phyloP scores from a whole-genome alignment of 2,797 vertebrate species.

The Hydrocynus forskahlii region DNA sequence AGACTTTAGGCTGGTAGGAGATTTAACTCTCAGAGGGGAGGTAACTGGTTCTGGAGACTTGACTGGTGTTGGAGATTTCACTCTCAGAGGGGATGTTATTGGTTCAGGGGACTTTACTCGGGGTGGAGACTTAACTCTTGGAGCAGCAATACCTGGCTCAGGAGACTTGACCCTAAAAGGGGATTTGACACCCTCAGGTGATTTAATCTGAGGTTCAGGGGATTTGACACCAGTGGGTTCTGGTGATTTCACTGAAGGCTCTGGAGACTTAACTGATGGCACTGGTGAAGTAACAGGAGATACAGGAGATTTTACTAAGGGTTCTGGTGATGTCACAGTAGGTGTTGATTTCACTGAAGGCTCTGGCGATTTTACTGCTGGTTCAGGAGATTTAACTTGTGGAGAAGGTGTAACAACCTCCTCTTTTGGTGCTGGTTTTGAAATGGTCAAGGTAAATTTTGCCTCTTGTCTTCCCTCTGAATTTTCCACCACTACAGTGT shows the following conservation, averaged over 20 bases:
- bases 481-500: conserved; percentile 92
- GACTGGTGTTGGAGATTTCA: conserved; percentile 78
- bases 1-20: conserved; percentile 63
- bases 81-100: conserved; percentile 70
- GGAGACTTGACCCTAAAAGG: conserved; percentile 81
- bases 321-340: conserved; percentile 84
- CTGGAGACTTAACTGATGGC: conserved; percentile 77
- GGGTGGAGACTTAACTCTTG: conserved; percentile 66
- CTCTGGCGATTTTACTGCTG: conserved; percentile 84
- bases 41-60: conserved; percentile 52
- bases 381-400: conserved; percentile 80
- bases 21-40: conserved; percentile 68
- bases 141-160: conserved; percentile 65
- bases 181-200: conserved; percentile 76
- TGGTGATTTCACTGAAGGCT: conserved; percentile 72
- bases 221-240: conserved; percentile 61
- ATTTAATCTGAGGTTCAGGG: conserved; percentile 60
- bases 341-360: conserved; percentile 68
- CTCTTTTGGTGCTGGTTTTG: conserved; percentile 78
- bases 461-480: conserved; percentile 90
- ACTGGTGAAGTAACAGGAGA: conserved; percentile 71
- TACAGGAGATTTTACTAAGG: conserved; percentile 66
- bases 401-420: conserved; percentile 79
- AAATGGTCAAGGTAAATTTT: conserved; percentile 90
- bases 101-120: conserved; percentile 63